Base-by-base conservation (phyloP, 2,113 vertebrate species). In the Myotis lucifugus region DNA sequence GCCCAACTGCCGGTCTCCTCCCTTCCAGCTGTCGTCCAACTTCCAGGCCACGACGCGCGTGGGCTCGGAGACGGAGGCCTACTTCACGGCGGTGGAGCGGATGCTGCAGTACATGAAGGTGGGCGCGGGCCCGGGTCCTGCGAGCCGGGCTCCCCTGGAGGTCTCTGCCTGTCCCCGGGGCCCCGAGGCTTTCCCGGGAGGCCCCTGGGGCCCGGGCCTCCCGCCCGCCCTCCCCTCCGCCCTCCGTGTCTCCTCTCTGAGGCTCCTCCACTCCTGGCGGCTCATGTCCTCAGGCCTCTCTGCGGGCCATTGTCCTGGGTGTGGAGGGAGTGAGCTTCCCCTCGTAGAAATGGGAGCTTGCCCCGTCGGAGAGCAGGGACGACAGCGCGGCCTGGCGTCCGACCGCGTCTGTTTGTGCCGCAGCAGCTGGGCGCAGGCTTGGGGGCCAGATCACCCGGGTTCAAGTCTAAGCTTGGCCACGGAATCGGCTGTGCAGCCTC, bases 51-150 rank as follows among this genome's bases (percentile, higher is more conserved):
- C 96, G 2, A 95, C 97, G 54, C 97, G 97, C 32, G 29, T 96
- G 13, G 73, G 96, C 6, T 98, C 97, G 0, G 98, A 99, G 91
- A 74, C 98, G 32, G 98, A 98, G 88, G 98, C 98, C 0, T 97
- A 97, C 97, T 99, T 99, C 95, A 98, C 96, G n/a, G 98, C 98
- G 0, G 98, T 94, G 17, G 98, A 99, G 92, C 97, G 98, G 66
- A 94, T 98, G 8, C 97, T 97, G 73, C 98, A 99, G 85, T 99
- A 99, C 94, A 97, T 97, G 82, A 97, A 40, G 97, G 99, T 98
- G 73, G 91, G 14, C 1, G 3, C 13, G 5, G 29, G 23, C 13
- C 83, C 11, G 8, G 42, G 32, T 10, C 27, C 0, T 8, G 50
- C 12, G 9, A 27, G 8, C 6, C 15, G 7, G 32, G 19, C 48